Evolutionary conservation across 2,888 invertebrate genomes (phyloP).

Genomic region (Osmoderma eremita): DNA sequence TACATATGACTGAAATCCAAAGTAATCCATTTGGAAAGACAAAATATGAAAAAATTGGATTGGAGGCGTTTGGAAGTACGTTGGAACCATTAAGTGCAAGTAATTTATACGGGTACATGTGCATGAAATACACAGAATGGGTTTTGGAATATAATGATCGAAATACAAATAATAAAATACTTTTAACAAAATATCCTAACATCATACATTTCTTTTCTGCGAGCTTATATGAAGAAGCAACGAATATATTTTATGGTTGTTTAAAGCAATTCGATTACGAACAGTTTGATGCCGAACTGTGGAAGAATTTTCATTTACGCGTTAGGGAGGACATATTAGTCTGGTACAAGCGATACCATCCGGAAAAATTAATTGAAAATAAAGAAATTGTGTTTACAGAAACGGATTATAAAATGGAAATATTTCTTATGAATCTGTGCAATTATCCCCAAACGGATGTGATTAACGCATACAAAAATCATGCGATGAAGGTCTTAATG

Average conservation of each 20-base stretch:
- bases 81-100: conserved; percentile 2
- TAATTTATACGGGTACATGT: not conserved
- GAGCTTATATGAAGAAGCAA: not conserved
- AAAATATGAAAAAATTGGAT: not conserved
- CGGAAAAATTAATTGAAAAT: conserved; percentile 4
- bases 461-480: not conserved
- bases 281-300: not conserved
- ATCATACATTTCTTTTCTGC: not conserved
- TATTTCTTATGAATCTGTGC: not conserved
- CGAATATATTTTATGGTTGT: conserved; percentile 1
- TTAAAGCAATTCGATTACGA: conserved; percentile 9
- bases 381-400: not conserved
- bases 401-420: conserved; percentile 2
- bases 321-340: conserved; percentile 3
- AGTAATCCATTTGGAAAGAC: not conserved
- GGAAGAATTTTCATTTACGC: conserved; percentile 5
- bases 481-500: not conserved
- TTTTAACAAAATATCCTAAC: conserved; percentile 5
- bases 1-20: conserved; percentile 1
- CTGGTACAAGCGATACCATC: not conserved
- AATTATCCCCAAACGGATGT: not conserved
- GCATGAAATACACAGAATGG: conserved; percentile 4
- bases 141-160: not conserved
- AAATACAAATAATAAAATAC: not conserved
- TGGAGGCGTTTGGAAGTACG: not conserved